Base-by-base conservation (phyloP, 30 jellyfish, hydroid and myxozoan genomes). In the Aurelia coerulea region DNA sequence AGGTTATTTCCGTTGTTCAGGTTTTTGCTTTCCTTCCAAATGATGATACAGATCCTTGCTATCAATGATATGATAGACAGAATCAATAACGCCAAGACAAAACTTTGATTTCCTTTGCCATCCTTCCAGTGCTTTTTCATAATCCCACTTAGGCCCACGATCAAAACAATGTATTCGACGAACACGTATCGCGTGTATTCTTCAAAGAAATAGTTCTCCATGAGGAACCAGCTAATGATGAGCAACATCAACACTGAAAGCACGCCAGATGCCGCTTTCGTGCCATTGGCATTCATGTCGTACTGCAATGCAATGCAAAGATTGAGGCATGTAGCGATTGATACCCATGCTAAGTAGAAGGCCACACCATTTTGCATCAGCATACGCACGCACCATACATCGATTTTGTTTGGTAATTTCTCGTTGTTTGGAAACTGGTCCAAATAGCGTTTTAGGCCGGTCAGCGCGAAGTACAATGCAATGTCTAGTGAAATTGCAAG, bases 361-460 rank as follows among this genome's bases (percentile, higher is more conserved):
- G 79, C 33, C 41, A 87, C 80, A 18, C 96, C 96, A 76, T 87
- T 87, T 52, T 53, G 73, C 52, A 87, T 90, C 14, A 87, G 86
- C 46, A 70, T 32, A 4, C 96, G 86, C 75, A 70, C 73, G 81
- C 96, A 87, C 96, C 90, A 87, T 33, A 87, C 90, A 68, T 87
- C 96, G 14, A 87, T 63, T 29, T 62, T 93, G 68, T 75, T 65
- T 19, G 86, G 86, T 18, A 76, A 78, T 17, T 65, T 63, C 59
- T 90, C 94, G 67, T 85, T 64, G 62, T 80, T 76, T 15, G 91
- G 86, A 68, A 74, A 80, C 14, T 65, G 32, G 33, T 34, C 51
- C 72, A 91, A 51, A 67, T 77, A 91, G 23, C 32, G 50, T 17
- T 68, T 58, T 65, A 91, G 82, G 58, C 92, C 96, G 15, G 67